Base-by-base conservation (phyloP, 2,888 invertebrate genomes). In the Augiades crinisus region DNA sequence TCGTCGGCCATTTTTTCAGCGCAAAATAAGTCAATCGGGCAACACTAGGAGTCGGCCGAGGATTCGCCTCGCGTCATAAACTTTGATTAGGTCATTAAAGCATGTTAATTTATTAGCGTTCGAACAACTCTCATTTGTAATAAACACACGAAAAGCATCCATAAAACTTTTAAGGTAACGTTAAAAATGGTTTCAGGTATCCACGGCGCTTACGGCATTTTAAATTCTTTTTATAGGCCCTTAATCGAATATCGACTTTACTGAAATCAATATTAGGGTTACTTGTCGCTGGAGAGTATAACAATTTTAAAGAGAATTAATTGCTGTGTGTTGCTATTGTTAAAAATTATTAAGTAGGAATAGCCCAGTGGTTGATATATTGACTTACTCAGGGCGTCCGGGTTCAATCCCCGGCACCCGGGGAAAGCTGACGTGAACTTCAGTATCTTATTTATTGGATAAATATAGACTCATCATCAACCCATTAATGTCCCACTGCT, bases 81-180 rank as follows among this genome's bases (percentile, higher is more conserved):
- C 79, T 86, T 88, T 88, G 89, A 90, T 90, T 89, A 88, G 84
- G 78, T 86, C 87, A 88, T 90, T 90, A 90, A 87, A 86, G 78
- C 76, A 80, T 78, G 80, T 78, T 89, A 89, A 90, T 89, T 89
- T 90, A 90, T 89, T 83, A 80, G 76, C 74, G 75, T 79, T 77
- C 83, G 73, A 78, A 78, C 81, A 70, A 67, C 72, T 81, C 80
- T 78, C 81, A 78, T 81, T 78, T 78, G 75, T 72, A 64, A 70
- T 72, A 74, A 75, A 76, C 77, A 79, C 62, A 68, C 72, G 63
- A 80, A 81, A 80, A 74, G 75, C 68, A 67, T 63, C 71, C 77
- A 68, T 86, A 81, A 75, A 70, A 60, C 59, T 63, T 63, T 61
- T 46, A 54, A 7, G 56, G 55, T 70, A 80, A 59, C 59, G 75